Conservation (phyloP, 2,888 invertebrate genomes). For the Lathronympha strigana region DNA sequence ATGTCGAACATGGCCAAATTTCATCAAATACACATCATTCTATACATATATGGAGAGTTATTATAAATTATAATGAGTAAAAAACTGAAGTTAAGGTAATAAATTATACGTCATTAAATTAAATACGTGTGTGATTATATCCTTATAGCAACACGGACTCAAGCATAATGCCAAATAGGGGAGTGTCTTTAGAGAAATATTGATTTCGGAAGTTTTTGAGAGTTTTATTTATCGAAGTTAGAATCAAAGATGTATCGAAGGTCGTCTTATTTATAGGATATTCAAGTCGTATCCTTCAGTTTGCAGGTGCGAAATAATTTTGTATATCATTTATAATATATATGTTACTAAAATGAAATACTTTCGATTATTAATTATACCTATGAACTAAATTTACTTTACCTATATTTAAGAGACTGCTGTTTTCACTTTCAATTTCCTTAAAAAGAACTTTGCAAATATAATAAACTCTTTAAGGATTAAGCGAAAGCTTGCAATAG, state of each 20-base stretch:
- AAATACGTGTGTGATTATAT: neutral
- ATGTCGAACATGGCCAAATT: constrained; percentile 54
- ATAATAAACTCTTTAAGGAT: constrained; percentile 14
- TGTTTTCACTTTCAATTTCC: neutral
- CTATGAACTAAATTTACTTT: neutral
- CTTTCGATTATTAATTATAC: neutral
- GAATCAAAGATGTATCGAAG: too few species aligned
- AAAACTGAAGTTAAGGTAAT: constrained; percentile 27
- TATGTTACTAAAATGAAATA: neutral
- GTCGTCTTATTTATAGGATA: neutral
- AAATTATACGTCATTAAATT: constrained; percentile 26
- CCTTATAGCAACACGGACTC: constrained; percentile 6
- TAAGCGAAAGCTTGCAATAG: constrained; percentile 29
- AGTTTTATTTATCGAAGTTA: neutral
- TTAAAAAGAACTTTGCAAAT: neutral
- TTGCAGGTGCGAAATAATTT: constrained; percentile 6
- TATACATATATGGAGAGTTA: constrained; percentile 33
- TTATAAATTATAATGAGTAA: constrained; percentile 38
- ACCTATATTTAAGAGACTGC: too few species aligned
- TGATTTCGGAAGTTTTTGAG: neutral
- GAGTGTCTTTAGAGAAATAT: neutral
- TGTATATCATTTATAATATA: constrained; percentile 3
- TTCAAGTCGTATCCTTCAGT: neutral
- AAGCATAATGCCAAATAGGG: constrained; percentile 17
- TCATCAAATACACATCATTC: constrained; percentile 44